Evolutionary conservation across 1,140 invertebrate species (phyloP).

Genomic region (Oncopeltus fasciatus): DNA sequence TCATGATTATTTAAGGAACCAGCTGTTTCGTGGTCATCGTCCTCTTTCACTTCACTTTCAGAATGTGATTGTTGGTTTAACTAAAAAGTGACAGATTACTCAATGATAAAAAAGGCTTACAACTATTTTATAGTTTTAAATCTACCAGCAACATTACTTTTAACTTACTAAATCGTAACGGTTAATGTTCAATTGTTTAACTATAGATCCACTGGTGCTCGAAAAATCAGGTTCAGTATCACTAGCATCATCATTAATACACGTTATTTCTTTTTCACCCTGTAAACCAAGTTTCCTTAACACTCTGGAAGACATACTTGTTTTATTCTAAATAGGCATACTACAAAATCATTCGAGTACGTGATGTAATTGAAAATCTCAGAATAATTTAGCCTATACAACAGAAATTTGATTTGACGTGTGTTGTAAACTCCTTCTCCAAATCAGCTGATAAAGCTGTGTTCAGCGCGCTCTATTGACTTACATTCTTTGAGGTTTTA

Average conservation of each 20-base stretch:
- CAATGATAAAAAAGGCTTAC: not conserved
- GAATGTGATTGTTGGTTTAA: slow-evolving; percentile 44
- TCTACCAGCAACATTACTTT: not conserved
- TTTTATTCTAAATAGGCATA: too few species aligned
- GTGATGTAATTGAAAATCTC: too few species aligned
- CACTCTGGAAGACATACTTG: slow-evolving; percentile 26
- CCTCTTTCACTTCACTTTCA: slow-evolving; percentile 51
- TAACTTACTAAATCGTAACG: slow-evolving; percentile 45
- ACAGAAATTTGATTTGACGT: not conserved
- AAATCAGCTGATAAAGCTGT: not conserved
- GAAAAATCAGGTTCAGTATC: slow-evolving; percentile 35
- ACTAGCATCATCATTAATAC: slow-evolving; percentile 30
- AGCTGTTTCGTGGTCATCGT: slow-evolving; percentile 46
- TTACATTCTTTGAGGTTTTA: not conserved
- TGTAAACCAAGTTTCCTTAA: slow-evolving; percentile 26
- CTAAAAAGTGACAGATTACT: slow-evolving; percentile 25
- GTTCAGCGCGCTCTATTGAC: not conserved
- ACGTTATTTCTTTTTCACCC: slow-evolving; percentile 24
- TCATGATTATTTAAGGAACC: slow-evolving; percentile 33
- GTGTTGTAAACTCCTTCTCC: too few species aligned
- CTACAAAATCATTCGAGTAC: too few species aligned
- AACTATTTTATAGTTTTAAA: not conserved
- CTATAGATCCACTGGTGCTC: slow-evolving; percentile 31
- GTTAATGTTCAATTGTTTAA: slow-evolving; percentile 40
- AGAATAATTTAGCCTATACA: not conserved